These are phyloP conservation scores for Xestia rhomboidea DNA, from an alignment of 2,888 invertebrate genomes.

Conservation along the genomic window DNA sequence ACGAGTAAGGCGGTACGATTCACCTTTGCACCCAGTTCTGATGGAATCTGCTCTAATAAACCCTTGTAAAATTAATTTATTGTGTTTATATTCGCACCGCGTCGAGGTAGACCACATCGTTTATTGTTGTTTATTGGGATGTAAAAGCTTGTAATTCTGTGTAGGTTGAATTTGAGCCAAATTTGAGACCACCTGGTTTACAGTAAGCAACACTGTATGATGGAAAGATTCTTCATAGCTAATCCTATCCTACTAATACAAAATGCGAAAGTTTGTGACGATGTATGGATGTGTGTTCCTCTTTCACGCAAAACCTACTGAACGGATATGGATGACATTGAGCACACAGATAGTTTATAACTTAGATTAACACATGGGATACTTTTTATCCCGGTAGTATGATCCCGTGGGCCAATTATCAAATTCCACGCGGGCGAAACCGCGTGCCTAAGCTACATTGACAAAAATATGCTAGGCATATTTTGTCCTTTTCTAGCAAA, in stretches of 20 bases:
- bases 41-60: slow-evolving; percentile 39
- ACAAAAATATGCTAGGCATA: not conserved
- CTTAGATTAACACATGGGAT: too few species aligned
- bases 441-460: not conserved
- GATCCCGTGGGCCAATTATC: too few species aligned
- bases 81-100: slow-evolving; percentile 41
- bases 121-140: slow-evolving; percentile 36
- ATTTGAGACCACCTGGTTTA: not conserved
- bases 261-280: too few species aligned
- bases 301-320: too few species aligned
- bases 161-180: not conserved
- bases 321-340: too few species aligned
- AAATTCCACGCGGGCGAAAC: too few species aligned
- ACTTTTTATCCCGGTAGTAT: too few species aligned
- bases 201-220: not conserved
- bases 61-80: slow-evolving; percentile 54
- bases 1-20: slow-evolving; percentile 11
- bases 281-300: too few species aligned
- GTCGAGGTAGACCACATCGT: slow-evolving; percentile 1
- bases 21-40: slow-evolving; percentile 17
- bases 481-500: not conserved
- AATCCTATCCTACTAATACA: too few species aligned
- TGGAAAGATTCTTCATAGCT: not conserved
- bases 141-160: slow-evolving; percentile 10
- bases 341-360: too few species aligned